Conservation (phyloP, 2,797 vertebrate genomes). For the Meda fulgida region DNA sequence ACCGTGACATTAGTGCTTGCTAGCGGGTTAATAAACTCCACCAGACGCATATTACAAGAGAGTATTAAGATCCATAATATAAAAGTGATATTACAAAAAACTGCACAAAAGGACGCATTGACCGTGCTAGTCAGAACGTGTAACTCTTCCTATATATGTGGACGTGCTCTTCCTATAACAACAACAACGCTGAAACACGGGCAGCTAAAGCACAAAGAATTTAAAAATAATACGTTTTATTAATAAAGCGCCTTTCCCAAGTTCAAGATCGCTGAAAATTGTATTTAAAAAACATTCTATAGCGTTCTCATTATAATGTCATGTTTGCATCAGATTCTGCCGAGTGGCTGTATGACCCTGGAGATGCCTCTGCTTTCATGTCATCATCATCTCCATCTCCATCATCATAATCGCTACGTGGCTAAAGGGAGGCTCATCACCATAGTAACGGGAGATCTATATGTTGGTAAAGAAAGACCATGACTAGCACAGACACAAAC, state of each 20-base stretch:
- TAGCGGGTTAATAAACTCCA: no score
- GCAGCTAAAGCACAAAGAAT: not conserved
- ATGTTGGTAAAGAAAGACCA: slow-evolving; percentile 37
- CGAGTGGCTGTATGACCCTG: slow-evolving; percentile 9
- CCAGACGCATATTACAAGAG: no score
- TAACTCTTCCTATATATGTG: not conserved
- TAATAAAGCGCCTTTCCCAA: no score
- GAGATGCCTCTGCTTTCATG: not conserved
- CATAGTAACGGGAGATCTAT: slow-evolving; percentile 36
- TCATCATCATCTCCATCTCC: slow-evolving; percentile 2
- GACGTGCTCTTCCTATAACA: no score
- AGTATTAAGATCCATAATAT: no score
- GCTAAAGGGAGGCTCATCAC: slow-evolving; percentile 29
- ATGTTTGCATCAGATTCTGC: not conserved
- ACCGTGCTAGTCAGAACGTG: no score
- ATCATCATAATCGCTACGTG: not conserved
- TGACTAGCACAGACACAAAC: slow-evolving; percentile 8
- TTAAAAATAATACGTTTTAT: no score
- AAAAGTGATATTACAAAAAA: no score
- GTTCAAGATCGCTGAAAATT: no score
- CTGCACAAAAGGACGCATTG: no score
- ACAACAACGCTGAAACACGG: not conserved
- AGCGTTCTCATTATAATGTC: not conserved
- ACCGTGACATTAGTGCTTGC: not conserved
- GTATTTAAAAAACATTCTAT: not conserved